Conservation (phyloP, 2,797 vertebrate species). For the Sebastes matsubarae region DNA sequence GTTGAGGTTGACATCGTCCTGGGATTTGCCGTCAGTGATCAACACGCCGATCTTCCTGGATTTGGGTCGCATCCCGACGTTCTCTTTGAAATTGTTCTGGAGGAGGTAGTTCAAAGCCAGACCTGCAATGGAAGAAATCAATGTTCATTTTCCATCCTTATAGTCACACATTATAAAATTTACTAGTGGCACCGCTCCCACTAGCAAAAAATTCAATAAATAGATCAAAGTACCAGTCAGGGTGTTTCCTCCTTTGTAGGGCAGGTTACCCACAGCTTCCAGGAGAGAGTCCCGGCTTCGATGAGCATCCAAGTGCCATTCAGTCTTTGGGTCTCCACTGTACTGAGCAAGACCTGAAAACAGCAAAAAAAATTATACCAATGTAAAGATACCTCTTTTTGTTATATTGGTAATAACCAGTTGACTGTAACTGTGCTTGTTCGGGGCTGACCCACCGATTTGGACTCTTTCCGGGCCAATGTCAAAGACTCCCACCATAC, state of each 20-base stretch:
- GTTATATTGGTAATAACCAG: background rate
- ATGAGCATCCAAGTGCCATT: constrained; percentile 94
- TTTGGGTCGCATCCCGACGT: constrained; percentile 90
- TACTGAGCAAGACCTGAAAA: constrained; percentile 93
- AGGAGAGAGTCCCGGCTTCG: constrained; percentile 86
- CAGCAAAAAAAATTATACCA: constrained; percentile 3
- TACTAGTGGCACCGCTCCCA: background rate
- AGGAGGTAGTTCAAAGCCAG: constrained; percentile 95
- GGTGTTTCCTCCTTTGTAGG: constrained; percentile 99
- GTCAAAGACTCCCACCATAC: constrained; percentile 96
- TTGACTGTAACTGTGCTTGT: background rate
- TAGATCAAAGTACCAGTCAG: constrained; percentile 86
- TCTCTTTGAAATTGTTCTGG: constrained; percentile 92
- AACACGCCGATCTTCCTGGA: constrained; percentile 95
- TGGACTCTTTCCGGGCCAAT: constrained; percentile 96
- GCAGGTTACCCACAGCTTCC: constrained; percentile 92
- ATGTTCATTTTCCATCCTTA: background rate
- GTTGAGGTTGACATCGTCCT: constrained; percentile 90
- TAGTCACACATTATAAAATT: background rate
- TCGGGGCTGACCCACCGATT: constrained; percentile 86
- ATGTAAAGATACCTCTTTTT: background rate
- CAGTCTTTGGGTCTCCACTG: constrained; percentile 97
- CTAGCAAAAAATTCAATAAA: background rate
- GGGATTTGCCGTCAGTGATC: constrained; percentile 97
- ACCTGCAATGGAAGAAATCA: constrained; percentile 71